phyloP scores from a whole-genome alignment of 2,113 vertebrate species.

The Vimba vimba region DNA sequence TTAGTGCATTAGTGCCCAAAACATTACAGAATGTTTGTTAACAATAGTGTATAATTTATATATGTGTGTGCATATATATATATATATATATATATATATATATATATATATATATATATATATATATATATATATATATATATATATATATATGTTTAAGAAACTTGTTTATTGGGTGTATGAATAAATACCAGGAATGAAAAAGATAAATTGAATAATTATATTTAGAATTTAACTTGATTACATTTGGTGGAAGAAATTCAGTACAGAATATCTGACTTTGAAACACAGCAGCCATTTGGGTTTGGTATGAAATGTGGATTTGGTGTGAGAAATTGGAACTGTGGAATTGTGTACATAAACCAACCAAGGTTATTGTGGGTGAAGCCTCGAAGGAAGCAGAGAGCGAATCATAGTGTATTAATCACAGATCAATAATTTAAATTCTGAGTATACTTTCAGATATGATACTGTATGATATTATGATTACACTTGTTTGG shows the following conservation, averaged over 20 bases:
- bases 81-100: too few species aligned
- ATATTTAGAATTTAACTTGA: not conserved
- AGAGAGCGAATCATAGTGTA: not conserved
- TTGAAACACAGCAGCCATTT: not conserved
- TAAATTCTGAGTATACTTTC: not conserved
- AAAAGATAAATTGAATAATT: not conserved
- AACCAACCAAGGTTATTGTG: not conserved
- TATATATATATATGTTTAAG: too few species aligned
- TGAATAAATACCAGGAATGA: not conserved
- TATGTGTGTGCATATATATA: too few species aligned
- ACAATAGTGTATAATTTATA: too few species aligned
- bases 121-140: too few species aligned
- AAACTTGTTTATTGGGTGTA: not conserved
- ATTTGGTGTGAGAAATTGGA: not conserved
- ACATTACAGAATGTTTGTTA: too few species aligned
- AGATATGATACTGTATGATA: not conserved
- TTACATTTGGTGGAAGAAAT: not conserved
- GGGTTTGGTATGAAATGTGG: not conserved
- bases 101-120: too few species aligned
- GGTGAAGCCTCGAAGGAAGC: not conserved
- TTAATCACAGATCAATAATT: constrained; percentile 8
- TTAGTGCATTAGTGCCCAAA: too few species aligned
- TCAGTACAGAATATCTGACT: not conserved
- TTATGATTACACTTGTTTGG: not conserved
- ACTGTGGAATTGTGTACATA: not conserved